Conservation (phyloP, 2,113 vertebrate species). For the Macquaria australasica region DNA sequence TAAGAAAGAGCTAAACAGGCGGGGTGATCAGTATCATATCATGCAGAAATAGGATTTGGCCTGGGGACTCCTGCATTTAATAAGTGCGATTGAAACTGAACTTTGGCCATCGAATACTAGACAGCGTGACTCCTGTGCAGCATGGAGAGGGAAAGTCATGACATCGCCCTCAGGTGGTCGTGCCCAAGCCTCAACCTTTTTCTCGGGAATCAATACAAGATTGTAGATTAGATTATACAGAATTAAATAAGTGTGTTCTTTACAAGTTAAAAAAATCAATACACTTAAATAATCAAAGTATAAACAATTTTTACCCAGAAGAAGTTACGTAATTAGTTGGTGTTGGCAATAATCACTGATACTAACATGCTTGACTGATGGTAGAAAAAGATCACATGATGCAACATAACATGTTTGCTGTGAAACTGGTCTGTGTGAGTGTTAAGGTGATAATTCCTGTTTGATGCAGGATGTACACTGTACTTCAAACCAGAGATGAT, state of each 20-base stretch:
- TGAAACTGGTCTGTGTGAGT: constrained; percentile 1
- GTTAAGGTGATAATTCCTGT: too few species aligned
- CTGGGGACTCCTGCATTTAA: not conserved
- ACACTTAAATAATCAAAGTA: not conserved
- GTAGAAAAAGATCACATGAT: not conserved
- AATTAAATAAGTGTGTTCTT: not conserved
- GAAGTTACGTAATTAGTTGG: too few species aligned
- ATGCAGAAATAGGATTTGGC: too few species aligned
- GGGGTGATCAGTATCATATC: not conserved
- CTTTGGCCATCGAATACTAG: not conserved
- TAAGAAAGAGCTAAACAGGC: not conserved
- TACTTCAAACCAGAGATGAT: not conserved
- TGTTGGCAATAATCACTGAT: not conserved
- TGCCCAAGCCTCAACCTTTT: not conserved
- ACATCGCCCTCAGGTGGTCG: not conserved
- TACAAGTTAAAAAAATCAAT: not conserved
- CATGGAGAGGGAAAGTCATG: not conserved
- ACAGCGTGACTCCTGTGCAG: not conserved
- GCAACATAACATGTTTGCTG: not conserved
- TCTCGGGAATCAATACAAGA: not conserved
- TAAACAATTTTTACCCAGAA: not conserved
- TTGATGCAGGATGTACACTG: not conserved
- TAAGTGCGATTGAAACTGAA: not conserved
- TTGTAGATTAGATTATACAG: not conserved
- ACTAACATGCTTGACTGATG: not conserved